Evolutionary conservation across 1,140 invertebrate genomes (phyloP).

Genomic region (Drosophila ambigua): DNA sequence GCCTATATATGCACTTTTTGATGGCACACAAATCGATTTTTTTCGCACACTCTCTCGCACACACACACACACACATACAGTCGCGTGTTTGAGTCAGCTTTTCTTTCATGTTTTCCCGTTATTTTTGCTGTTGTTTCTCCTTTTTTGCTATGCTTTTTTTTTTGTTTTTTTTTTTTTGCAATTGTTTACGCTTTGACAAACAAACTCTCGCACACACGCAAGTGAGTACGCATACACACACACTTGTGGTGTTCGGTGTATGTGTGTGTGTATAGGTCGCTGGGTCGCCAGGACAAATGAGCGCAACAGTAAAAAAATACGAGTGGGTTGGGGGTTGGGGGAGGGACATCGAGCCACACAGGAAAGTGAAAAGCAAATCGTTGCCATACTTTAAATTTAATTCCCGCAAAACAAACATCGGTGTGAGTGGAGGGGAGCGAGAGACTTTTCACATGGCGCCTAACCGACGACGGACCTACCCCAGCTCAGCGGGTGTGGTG

Average conservation of each 20-base stretch:
- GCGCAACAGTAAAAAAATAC: constrained; percentile 63
- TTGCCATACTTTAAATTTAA: constrained; percentile 81
- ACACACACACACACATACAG: constrained; percentile 14
- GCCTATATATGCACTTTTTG: constrained; percentile 71
- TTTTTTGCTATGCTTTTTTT: constrained; percentile 7
- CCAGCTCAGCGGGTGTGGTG: too few species aligned
- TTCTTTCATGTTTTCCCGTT: constrained; percentile 20
- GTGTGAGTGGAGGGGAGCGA: background rate
- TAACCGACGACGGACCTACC: constrained; percentile 9
- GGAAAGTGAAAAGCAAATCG: constrained; percentile 59
- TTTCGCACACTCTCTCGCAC: constrained; percentile 52
- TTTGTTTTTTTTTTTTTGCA: constrained; percentile 65
- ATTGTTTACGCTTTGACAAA: constrained; percentile 80
- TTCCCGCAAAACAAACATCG: constrained; percentile 66
- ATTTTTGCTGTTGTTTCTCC: constrained; percentile 14
- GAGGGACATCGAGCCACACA: background rate
- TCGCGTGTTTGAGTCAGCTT: constrained; percentile 30
- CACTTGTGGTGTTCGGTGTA: background rate
- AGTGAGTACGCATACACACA: constrained; percentile 16
- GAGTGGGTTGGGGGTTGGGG: background rate
- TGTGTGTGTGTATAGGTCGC: background rate
- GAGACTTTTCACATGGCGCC: constrained; percentile 18
- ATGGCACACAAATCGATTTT: constrained; percentile 81
- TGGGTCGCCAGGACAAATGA: constrained; percentile 63
- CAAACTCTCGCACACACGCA: constrained; percentile 37